phyloP scores from a whole-genome alignment of 2,888 invertebrate genomes.

The Oligia strigilis region DNA sequence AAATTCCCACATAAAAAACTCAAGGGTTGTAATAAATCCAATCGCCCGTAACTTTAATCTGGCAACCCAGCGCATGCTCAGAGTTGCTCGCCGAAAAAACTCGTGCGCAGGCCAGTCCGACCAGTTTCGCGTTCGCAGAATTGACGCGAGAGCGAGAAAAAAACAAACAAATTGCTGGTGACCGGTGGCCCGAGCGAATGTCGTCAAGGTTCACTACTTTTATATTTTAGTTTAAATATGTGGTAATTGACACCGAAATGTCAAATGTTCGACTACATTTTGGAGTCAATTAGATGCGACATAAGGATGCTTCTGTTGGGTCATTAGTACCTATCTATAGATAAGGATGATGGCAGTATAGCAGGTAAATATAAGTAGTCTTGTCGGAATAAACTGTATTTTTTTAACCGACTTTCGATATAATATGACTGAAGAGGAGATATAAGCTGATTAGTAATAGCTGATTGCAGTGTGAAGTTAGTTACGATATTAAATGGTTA shows the following conservation, averaged over 20 bases:
- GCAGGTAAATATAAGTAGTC: background rate
- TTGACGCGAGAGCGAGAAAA: slow-evolving; percentile 73
- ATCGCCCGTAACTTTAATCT: slow-evolving; percentile 64
- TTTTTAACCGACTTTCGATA: too few species aligned
- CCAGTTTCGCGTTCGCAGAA: slow-evolving; percentile 89
- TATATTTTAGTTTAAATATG: slow-evolving; percentile 70
- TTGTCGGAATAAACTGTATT: background rate
- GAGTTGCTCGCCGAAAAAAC: slow-evolving; percentile 86
- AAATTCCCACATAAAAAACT: slow-evolving; percentile 55
- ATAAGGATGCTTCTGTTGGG: slow-evolving; percentile 2
- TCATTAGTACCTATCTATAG: background rate
- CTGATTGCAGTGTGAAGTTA: background rate
- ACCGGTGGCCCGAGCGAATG: slow-evolving; percentile 73
- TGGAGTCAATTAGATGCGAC: slow-evolving; percentile 31
- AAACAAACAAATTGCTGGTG: slow-evolving; percentile 85
- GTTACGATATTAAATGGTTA: background rate
- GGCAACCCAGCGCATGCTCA: slow-evolving; percentile 75
- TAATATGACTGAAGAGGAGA: too few species aligned
- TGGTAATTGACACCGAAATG: slow-evolving; percentile 61
- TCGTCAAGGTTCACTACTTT: slow-evolving; percentile 88
- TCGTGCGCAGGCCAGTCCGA: slow-evolving; percentile 80
- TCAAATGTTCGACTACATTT: slow-evolving; percentile 53
- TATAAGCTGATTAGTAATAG: background rate
- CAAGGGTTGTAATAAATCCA: slow-evolving; percentile 64
- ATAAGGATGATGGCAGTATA: background rate